Evolutionary conservation across 2,113 vertebrate genomes (phyloP).

Genomic region (Microcebus ravelobensis): DNA sequence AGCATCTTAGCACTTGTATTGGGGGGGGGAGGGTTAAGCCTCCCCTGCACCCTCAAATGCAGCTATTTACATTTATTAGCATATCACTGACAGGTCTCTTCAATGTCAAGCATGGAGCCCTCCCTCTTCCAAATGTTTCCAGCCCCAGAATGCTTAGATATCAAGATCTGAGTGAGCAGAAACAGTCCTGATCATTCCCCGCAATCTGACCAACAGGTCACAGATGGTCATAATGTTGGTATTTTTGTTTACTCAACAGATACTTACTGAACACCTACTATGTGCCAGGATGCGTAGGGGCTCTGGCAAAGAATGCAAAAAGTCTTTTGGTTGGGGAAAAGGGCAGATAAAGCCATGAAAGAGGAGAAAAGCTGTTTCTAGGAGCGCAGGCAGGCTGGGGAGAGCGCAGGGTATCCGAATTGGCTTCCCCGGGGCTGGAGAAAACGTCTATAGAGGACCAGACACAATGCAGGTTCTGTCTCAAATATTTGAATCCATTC

Average conservation of each 20-base stretch:
- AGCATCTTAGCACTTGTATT: neutral
- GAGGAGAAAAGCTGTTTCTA: neutral
- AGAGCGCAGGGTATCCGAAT: neutral
- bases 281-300: neutral
- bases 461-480: slow-evolving; percentile 55
- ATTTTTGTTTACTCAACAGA: slow-evolving; percentile 34
- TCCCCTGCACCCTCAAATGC: neutral
- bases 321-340: neutral
- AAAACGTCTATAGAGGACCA: neutral
- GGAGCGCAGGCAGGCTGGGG: neutral
- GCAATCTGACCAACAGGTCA: neutral
- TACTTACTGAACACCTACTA: neutral
- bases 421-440: neutral
- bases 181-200: neutral
- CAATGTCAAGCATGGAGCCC: neutral
- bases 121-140: neutral
- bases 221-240: too few species aligned
- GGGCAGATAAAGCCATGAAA: neutral
- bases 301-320: neutral
- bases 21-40: neutral
- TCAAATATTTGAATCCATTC: slow-evolving; percentile 43
- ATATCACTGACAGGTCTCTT: neutral
- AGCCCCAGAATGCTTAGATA: neutral
- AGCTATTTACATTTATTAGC: neutral
- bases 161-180: neutral